A percentile compares a stretch with the other conserved stretches of the same genome.
Evolutionary conservation across 2,113 vertebrate genomes (phyloP).

Genomic region (Dasyurus viverrinus): DNA sequence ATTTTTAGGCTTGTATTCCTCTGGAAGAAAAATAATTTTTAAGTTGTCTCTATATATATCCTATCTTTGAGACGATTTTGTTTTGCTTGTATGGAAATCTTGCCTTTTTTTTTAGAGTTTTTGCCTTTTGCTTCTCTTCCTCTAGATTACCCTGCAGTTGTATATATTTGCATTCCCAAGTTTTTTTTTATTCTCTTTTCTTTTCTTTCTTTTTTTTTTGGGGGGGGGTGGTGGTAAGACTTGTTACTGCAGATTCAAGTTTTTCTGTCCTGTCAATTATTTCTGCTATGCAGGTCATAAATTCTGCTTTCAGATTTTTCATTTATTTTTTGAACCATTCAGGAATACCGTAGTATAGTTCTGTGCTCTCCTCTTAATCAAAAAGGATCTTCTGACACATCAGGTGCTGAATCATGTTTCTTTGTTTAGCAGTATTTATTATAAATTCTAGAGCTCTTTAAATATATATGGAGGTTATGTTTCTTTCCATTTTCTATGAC

Average conservation of each 20-base stretch:
- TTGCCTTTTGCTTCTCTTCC: not conserved
- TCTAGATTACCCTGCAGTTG: not conserved
- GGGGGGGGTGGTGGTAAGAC: too few species aligned
- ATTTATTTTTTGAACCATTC: not conserved
- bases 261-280: not conserved
- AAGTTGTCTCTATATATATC: not conserved
- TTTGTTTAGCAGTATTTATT: not conserved
- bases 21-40: not conserved
- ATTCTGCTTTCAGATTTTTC: not conserved
- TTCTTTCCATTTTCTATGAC: not conserved
- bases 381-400: not conserved
- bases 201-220: not conserved
- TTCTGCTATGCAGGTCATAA: not conserved
- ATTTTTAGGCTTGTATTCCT: not conserved
- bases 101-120: not conserved
- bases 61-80: not conserved
- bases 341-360: not conserved
- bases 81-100: not conserved
- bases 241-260: not conserved
- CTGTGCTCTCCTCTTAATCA: not conserved
- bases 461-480: not conserved
- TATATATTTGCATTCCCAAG: not conserved
- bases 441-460: not conserved
- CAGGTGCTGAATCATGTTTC: not conserved
- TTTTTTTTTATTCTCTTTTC: not conserved